Conservation (phyloP, 2,797 vertebrate genomes). For the Periophthalmus magnuspinnatus region DNA sequence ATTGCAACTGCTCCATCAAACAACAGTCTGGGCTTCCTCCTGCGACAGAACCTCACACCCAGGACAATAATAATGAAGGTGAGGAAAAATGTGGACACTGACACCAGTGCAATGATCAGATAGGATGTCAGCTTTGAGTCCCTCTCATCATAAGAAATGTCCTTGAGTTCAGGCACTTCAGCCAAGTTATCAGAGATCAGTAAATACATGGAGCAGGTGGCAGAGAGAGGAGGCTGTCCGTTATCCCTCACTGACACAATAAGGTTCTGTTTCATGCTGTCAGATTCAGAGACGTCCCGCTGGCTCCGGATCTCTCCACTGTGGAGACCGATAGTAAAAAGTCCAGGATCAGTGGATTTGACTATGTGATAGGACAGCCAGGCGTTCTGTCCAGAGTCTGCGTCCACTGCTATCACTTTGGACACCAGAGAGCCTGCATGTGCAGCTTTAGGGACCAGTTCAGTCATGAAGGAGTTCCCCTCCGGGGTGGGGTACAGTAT, state of each 20-base stretch:
- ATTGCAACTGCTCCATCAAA: conserved; percentile 54
- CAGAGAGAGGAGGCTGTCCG: conserved; percentile 67
- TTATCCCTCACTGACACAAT: conserved; percentile 55
- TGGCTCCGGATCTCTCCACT: conserved; percentile 56
- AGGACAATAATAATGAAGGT: conserved; percentile 58
- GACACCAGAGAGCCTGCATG: conserved; percentile 69
- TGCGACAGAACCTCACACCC: conserved; percentile 54
- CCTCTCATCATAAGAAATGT: conserved; percentile 48
- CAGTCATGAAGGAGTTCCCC: conserved; percentile 58
- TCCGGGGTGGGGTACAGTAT: conserved; percentile 58
- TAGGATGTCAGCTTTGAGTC: conserved; percentile 54
- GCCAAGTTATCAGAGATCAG: conserved; percentile 47
- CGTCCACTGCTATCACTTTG: conserved; percentile 74
- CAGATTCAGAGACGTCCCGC: conserved; percentile 60
- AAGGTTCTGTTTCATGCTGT: conserved; percentile 75
- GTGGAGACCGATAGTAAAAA: conserved; percentile 70
- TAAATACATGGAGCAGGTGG: conserved; percentile 71
- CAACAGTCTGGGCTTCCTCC: conserved; percentile 57
- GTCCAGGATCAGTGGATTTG: conserved; percentile 65
- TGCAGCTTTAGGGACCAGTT: conserved; percentile 54
- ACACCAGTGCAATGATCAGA: conserved; percentile 59
- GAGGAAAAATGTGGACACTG: conserved; percentile 70
- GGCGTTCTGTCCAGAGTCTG: conserved; percentile 68
- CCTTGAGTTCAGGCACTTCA: conserved; percentile 55
- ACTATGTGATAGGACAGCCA: conserved; percentile 78